Base-by-base conservation (phyloP, 2,888 invertebrate species). In the Acrobasis consociella region DNA sequence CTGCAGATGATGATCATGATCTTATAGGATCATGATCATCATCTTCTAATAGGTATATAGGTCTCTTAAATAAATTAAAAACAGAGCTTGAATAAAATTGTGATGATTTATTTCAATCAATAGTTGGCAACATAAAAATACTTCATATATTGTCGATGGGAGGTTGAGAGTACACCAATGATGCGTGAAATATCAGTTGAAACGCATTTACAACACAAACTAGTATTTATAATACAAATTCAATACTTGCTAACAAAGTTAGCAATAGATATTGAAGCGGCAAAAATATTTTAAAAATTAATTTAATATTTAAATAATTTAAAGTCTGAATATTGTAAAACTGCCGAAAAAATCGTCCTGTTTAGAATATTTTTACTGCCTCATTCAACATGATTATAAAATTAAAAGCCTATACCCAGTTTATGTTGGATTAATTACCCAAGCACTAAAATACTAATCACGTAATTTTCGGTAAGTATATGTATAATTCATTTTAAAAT, bases 71-170 rank as follows among this genome's bases (percentile, higher is more conserved):
- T 31, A 52, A 38, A 53, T 46, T 38, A 60, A 17, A 58, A 49
- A 60, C 51, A 59, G 73, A 82, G 78, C 73, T 72, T 72, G 75
- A 81, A 80, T 85, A 86, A 86, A 86, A 86, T 87, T 89, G 89
- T 89, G 88, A 90, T 89, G 87, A 84, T 89, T 89, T 90, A 87
- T 76, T 90, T 83, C 82, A 87, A 83, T 87, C 85, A 83, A 85
- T 85, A 88, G 83, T 84, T 83, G 81, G 85, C 83, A 86, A 86
- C 82, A 77, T 72, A 87, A 81, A n/a, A 76, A 76, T 72, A 75
- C 74, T 70, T 74, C 67, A 76, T 70, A 73, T 72, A 62, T 64
- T 65, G 67, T 67, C 68, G 65, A 68, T 64, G 65, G 66, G 66
- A 68, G 67, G 62, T 67, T 72, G 66, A 74, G 72, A 64, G 67